phyloP scores from a whole-genome alignment of 1,140 invertebrate species.

The Hyposmocoma kahamanoa region DNA sequence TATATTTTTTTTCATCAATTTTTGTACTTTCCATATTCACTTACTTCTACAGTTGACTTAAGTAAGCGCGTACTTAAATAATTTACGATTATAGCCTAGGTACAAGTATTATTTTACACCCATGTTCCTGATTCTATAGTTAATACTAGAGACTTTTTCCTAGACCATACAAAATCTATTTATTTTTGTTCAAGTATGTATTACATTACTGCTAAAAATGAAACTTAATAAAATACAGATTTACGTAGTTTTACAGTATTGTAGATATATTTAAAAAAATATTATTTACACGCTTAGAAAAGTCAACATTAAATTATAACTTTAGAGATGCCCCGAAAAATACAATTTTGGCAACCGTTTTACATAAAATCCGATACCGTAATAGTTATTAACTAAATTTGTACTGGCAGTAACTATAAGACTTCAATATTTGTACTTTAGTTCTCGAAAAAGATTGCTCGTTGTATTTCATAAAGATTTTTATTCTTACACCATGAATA shows the following conservation, averaged over 20 bases:
- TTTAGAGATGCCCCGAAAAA: conserved; percentile 61
- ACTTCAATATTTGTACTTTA: conserved; percentile 73
- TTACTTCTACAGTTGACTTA: no score
- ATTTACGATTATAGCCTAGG: no score
- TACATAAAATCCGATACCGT: conserved; percentile 63
- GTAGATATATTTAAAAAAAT: no score
- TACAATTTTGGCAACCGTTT: conserved; percentile 69
- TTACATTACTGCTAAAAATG: no score
- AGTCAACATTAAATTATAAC: conserved; percentile 53
- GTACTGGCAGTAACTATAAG: conserved; percentile 70
- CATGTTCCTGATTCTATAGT: no score
- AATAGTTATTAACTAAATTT: conserved; percentile 54
- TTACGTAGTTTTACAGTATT: no score
- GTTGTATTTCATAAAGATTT: conserved; percentile 39
- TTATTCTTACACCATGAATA: conserved; percentile 27
- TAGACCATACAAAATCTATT: no score
- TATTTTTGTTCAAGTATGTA: no score
- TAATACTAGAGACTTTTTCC: no score
- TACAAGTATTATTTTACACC: no score
- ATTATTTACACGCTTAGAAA: conserved; percentile 55
- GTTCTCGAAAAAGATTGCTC: conserved; percentile 60
- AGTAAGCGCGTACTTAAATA: no score
- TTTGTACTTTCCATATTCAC: not conserved
- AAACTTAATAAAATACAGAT: no score
- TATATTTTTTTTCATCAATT: not conserved